phyloP scores from a whole-genome alignment of 1,140 invertebrate genomes.

The Pararge aegeria region DNA sequence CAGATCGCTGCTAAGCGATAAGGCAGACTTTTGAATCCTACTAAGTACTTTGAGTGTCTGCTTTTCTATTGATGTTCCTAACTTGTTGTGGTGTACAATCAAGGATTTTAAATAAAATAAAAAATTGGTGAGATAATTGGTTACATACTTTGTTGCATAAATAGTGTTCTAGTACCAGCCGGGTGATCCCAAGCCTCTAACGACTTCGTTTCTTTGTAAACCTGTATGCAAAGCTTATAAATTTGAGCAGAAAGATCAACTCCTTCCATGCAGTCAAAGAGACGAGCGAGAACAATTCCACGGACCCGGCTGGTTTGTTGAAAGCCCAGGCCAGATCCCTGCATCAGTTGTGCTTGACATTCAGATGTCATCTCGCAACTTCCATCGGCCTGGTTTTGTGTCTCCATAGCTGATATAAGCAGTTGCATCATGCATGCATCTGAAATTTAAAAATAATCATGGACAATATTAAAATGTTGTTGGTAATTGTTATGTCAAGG shows the following conservation, averaged over 20 bases:
- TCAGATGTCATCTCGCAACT: constrained; percentile 60
- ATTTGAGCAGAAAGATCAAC: constrained; percentile 60
- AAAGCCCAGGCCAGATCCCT: constrained; percentile 60
- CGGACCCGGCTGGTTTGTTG: constrained; percentile 66
- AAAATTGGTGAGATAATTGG: not conserved
- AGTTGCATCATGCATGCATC: constrained; percentile 71
- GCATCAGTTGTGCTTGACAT: constrained; percentile 57
- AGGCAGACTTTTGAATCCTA: too few species aligned
- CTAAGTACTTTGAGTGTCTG: too few species aligned
- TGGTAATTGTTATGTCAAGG: not conserved
- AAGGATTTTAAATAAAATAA: too few species aligned
- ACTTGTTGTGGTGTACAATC: too few species aligned
- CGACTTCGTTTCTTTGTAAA: constrained; percentile 70
- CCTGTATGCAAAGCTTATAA: constrained; percentile 69
- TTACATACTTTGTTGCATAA: constrained; percentile 60
- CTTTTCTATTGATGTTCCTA: too few species aligned
- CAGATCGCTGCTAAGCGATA: too few species aligned
- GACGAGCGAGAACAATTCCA: constrained; percentile 47
- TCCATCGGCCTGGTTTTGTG: constrained; percentile 55
- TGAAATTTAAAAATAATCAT: constrained; percentile 35
- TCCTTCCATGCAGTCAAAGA: constrained; percentile 66
- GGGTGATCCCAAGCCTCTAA: constrained; percentile 68
- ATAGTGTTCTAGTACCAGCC: constrained; percentile 61
- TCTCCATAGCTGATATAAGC: constrained; percentile 65
- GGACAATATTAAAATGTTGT: too few species aligned